These are phyloP conservation scores for Hydropotes inermis DNA, from an alignment of 2,113 vertebrate genomes.

Conservation along the genomic window DNA sequence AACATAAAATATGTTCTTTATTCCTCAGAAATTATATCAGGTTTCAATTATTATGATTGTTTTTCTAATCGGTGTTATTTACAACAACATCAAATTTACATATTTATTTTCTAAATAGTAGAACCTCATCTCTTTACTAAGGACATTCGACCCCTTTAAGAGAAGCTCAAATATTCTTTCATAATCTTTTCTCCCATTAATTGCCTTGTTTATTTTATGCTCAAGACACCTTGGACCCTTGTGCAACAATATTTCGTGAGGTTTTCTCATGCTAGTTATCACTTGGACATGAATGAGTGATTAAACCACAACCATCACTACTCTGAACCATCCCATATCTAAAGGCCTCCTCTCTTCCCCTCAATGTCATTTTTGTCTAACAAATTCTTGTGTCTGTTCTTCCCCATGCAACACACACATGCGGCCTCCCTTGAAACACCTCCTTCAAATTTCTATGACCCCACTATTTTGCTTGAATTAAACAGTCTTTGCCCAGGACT, in stretches of 20 bases:
- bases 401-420: neutral
- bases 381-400: neutral
- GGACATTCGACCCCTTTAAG: neutral
- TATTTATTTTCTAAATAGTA: neutral
- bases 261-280: neutral
- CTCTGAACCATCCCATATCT: neutral
- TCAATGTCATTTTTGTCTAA: too few relatives aligned
- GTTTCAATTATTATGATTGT: neutral
- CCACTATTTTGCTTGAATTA: neutral
- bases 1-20: neutral
- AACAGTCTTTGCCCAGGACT: neutral
- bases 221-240: neutral
- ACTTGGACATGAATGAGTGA: neutral
- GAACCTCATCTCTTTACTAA: neutral
- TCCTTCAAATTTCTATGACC: neutral
- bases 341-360: neutral
- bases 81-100: neutral
- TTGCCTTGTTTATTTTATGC: neutral
- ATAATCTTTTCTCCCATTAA: neutral
- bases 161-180: neutral
- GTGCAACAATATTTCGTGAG: neutral
- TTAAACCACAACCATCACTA: neutral
- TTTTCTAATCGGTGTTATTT: neutral
- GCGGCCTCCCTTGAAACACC: neutral
- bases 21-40: neutral